phyloP scores from a whole-genome alignment of 2,113 vertebrate genomes.

The Atrichornis clamosus region DNA sequence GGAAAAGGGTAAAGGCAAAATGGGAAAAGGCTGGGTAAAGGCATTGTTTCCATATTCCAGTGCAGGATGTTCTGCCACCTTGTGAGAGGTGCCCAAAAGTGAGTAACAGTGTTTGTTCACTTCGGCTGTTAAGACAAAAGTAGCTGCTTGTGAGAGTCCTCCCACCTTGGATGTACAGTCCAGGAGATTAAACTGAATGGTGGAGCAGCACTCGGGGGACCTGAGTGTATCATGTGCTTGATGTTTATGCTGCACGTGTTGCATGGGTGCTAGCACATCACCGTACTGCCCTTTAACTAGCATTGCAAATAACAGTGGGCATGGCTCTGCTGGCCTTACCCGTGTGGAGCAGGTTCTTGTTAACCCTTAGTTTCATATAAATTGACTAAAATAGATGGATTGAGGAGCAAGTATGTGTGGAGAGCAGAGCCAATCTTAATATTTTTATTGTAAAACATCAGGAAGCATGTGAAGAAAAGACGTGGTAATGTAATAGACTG shows the following conservation, averaged over 20 bases:
- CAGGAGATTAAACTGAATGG: neutral
- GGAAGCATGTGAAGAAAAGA: neutral
- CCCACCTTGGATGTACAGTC: neutral
- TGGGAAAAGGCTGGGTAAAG: neutral
- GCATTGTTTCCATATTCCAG: neutral
- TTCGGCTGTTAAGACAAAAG: neutral
- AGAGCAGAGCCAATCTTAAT: neutral
- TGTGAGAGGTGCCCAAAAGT: neutral
- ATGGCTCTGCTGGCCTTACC: neutral
- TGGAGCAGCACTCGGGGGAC: neutral
- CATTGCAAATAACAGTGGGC: neutral
- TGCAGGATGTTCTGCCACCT: neutral
- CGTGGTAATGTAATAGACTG: neutral
- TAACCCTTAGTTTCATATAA: neutral
- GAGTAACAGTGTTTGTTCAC: neutral
- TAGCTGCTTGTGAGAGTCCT: neutral
- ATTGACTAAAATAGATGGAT: neutral
- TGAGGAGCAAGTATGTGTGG: neutral
- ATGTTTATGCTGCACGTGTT: neutral
- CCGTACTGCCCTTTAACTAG: neutral
- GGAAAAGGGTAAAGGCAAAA: neutral
- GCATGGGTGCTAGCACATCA: neutral
- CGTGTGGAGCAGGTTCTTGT: neutral
- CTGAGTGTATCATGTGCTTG: accelerated
- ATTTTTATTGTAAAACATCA: neutral